Percentiles rank a stretch among this genome's conserved stretches.
phyloP scores from a whole-genome alignment of 1,140 invertebrate species.

The Heliconius melpomene region DNA sequence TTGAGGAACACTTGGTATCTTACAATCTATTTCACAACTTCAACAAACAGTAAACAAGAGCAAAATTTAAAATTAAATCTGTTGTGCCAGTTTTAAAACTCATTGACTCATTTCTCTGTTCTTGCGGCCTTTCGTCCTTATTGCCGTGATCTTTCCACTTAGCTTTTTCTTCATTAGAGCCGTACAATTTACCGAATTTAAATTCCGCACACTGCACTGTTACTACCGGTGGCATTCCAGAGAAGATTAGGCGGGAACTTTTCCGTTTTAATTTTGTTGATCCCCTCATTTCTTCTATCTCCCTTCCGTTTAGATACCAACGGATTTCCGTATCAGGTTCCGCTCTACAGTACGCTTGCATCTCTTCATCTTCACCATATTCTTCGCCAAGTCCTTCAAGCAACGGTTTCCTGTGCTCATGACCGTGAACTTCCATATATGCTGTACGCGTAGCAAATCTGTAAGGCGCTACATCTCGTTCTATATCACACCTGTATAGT shows the following conservation, averaged over 20 bases:
- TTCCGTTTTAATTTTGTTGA: constrained; percentile 51
- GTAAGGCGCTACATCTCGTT: constrained; percentile 65
- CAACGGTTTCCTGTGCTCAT: constrained; percentile 57
- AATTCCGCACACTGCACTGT: constrained; percentile 73
- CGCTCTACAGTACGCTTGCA: constrained; percentile 67
- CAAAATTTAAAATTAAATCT: constrained; percentile 26
- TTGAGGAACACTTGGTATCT: constrained; percentile 30
- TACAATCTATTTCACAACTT: constrained; percentile 31
- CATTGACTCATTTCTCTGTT: constrained; percentile 51
- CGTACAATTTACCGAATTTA: constrained; percentile 58
- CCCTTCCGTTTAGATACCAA: constrained; percentile 71
- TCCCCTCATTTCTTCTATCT: constrained; percentile 57
- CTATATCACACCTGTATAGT: constrained; percentile 71
- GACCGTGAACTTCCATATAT: constrained; percentile 64
- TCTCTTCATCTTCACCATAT: constrained; percentile 63
- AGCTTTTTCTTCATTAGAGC: constrained; percentile 62
- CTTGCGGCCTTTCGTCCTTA: constrained; percentile 51
- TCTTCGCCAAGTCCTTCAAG: constrained; percentile 65
- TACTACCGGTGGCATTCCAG: constrained; percentile 62
- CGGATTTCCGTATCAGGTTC: constrained; percentile 62
- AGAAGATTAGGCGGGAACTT: constrained; percentile 57
- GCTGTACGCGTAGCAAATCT: constrained; percentile 63
- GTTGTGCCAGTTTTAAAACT: constrained; percentile 14
- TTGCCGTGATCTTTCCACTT: constrained; percentile 54
- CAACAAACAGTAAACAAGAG: constrained; percentile 26